Percentiles rank a stretch among this genome's conserved stretches.
phyloP scores from a whole-genome alignment of 2,113 vertebrate genomes.

The Calidris pugnax region DNA sequence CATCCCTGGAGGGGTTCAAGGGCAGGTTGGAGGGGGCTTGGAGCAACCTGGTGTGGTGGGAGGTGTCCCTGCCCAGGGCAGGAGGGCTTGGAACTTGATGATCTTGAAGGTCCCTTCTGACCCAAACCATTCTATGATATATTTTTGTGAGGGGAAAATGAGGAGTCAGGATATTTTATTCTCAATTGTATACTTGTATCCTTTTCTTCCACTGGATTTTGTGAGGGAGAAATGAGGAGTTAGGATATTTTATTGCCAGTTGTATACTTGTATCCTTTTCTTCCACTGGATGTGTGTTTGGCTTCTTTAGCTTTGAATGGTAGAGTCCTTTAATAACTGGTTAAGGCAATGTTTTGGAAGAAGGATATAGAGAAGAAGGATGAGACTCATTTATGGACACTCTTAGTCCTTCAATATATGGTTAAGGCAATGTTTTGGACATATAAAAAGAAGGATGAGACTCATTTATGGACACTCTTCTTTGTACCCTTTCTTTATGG shows the following conservation, averaged over 20 bases:
- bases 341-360: background rate
- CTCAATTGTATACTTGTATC: constrained; percentile 1
- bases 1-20: too few relatives aligned
- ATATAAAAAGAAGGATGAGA: constrained; percentile 5
- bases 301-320: background rate
- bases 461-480: constrained; percentile 30
- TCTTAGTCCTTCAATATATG: constrained; percentile 11
- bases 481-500: constrained; percentile 21
- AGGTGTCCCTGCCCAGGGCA: too few relatives aligned
- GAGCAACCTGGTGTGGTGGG: too few relatives aligned
- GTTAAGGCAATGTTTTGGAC: background rate
- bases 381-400: constrained; percentile 34
- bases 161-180: constrained; percentile 6
- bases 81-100: too few relatives aligned
- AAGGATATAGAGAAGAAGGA: background rate
- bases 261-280: constrained; percentile 26
- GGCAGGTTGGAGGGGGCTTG: too few relatives aligned
- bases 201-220: constrained; percentile 40
- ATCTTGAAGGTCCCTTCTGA: too few relatives aligned
- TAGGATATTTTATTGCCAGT: constrained; percentile 24
- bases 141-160: background rate
- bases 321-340: background rate
- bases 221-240: background rate
- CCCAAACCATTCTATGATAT: background rate
- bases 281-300: background rate